phyloP scores from a whole-genome alignment of 1,140 invertebrate genomes.

The Zelostemma sp. region DNA sequence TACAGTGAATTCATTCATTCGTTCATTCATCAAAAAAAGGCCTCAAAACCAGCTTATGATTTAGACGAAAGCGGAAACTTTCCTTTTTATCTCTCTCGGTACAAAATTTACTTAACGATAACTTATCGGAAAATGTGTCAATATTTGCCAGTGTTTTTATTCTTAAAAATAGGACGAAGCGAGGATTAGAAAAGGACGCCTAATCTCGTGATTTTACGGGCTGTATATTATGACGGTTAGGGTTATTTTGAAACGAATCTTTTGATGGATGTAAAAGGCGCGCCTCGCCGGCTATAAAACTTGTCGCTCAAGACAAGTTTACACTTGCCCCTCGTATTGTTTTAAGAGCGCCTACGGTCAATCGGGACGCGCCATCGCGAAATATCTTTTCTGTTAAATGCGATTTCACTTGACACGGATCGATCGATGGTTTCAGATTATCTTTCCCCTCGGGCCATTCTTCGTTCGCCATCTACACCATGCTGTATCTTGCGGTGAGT shows the following conservation, averaged over 20 bases:
- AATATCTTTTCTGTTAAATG: conserved; percentile 48
- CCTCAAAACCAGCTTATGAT: conserved; percentile 3
- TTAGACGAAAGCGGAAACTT: too few species aligned
- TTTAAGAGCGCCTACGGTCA: conserved; percentile 30
- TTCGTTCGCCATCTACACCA: conserved; percentile 84
- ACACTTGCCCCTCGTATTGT: conserved; percentile 18
- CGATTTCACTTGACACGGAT: conserved; percentile 56
- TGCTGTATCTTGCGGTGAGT: conserved; percentile 86
- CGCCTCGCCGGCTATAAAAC: background rate
- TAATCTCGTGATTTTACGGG: too few species aligned
- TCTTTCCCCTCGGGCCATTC: conserved; percentile 89
- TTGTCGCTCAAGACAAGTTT: background rate
- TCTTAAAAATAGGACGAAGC: too few species aligned
- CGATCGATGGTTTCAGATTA: conserved; percentile 71
- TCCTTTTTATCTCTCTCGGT: too few species aligned
- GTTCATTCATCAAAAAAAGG: conserved; percentile 36
- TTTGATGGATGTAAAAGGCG: background rate
- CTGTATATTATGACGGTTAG: too few species aligned
- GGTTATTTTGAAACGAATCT: too few species aligned
- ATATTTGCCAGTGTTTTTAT: too few species aligned
- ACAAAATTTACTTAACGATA: too few species aligned
- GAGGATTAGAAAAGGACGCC: too few species aligned
- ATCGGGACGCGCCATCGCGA: conserved; percentile 31
- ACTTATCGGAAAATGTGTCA: too few species aligned
- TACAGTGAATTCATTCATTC: conserved; percentile 66